Base-by-base conservation (phyloP, 2,888 invertebrate genomes). In the Fragum sueziense region DNA sequence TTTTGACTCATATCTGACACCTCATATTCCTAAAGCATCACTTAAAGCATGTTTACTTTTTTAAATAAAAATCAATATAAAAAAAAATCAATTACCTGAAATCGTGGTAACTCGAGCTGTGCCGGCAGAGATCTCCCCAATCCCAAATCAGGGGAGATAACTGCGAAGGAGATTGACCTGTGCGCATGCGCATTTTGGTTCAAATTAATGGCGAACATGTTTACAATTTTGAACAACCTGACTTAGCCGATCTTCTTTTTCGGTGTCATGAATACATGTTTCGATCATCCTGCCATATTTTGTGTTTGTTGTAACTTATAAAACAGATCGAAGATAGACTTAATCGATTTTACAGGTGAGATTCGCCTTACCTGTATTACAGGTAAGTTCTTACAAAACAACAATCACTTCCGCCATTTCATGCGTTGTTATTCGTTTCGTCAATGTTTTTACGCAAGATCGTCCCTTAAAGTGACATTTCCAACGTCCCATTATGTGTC, bases 161-260 rank as follows among this genome's bases (percentile, higher is more conserved):
- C n/a, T n/a, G n/a, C n/a, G n/a, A n/a, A n/a, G n/a, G n/a, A n/a
- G n/a, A n/a, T n/a, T n/a, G n/a, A 84, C 84, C 83, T 84, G 80
- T 70, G 69, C 81, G 84, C 86, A 86, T 84, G 86, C 84, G 80
- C 71, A 79, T 2, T 76, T 4, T 3, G 11, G 25, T 31, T 17
- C 51, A 47, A 77, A 65, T 79, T 61, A 79, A 84, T 81, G 84
- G 81, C 79, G 77, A 81, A 65, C 74, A 81, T 84, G 84, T 84
- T 84, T 68, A 84, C 81, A 84, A 59, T 65, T 78, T 83, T 70
- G 33, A 77, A 71, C 29, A 65, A 31, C 59, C 41, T 27, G 37
- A 65, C 65, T 70, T 71, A 51, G 71, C 22, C 68, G 71, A 74
- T 65, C 22, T 22, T 22, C 6, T 9, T 0, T 41, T 25, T 61